These are phyloP conservation scores for Toxonevra muliebris DNA, from an alignment of 2,888 invertebrate genomes.

Conservation along the genomic window DNA sequence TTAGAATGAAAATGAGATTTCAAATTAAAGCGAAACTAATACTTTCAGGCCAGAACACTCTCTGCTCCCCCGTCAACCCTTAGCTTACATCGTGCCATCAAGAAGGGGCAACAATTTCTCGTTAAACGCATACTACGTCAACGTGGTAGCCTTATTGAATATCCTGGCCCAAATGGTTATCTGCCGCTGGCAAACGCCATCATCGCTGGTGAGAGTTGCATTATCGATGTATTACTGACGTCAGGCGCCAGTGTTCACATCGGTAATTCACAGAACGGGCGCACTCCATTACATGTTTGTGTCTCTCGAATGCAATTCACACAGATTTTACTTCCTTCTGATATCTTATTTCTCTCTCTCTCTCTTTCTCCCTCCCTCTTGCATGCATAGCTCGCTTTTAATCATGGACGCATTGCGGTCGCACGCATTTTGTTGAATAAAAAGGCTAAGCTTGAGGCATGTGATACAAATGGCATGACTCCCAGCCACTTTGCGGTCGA, in stretches of 20 bases:
- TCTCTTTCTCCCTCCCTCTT: neutral
- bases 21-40: neutral
- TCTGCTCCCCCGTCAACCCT: conserved; percentile 56
- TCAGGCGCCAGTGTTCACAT: conserved; percentile 57
- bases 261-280: conserved; percentile 56
- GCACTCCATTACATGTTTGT: conserved; percentile 62
- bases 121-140: conserved; percentile 60
- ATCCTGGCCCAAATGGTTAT: conserved; percentile 60
- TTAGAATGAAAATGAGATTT: neutral
- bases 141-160: conserved; percentile 56
- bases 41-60: conserved; percentile 53
- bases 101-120: conserved; percentile 61
- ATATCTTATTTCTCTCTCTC: neutral
- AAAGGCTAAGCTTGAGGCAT: conserved; percentile 59
- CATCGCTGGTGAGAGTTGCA: conserved; percentile 56
- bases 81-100: conserved; percentile 59
- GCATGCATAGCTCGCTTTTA: conserved; percentile 57
- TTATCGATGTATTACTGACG: conserved; percentile 59
- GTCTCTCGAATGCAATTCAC: conserved; percentile 7
- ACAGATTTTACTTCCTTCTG: neutral
- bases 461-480: conserved; percentile 60
- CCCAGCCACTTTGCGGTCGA: conserved; percentile 63
- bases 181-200: conserved; percentile 63
- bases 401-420: conserved; percentile 58
- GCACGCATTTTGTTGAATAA: conserved; percentile 62